A percentile compares a stretch with the other conserved stretches of the same genome.
Conservation (phyloP, 1,140 invertebrate genomes). For the Uloborus diversus region DNA sequence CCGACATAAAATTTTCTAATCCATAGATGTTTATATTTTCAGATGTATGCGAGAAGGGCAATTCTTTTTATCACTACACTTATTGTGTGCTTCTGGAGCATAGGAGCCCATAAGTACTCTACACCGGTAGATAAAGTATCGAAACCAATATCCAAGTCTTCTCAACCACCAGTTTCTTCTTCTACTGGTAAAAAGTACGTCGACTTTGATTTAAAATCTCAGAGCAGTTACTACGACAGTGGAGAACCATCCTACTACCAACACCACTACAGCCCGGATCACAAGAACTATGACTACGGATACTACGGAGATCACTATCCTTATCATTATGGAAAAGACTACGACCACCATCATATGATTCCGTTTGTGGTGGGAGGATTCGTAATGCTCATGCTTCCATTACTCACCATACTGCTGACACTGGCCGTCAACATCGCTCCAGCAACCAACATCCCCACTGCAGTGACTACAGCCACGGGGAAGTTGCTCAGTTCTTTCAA, state of each 20-base stretch:
- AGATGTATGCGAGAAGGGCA: no score
- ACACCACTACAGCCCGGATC: constrained; percentile 1
- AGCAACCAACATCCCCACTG: constrained; percentile 35
- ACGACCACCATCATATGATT: constrained; percentile 20
- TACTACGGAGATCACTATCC: constrained; percentile 23
- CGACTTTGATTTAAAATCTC: constrained; percentile 38
- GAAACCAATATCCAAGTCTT: background rate
- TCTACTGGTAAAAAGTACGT: constrained; percentile 39
- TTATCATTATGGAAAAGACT: constrained; percentile 10
- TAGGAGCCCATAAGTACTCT: constrained; percentile 31
- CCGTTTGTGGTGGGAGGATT: constrained; percentile 35
- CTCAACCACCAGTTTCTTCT: constrained; percentile 12
- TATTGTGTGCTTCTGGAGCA: no score
- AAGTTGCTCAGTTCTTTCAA: constrained; percentile 27
- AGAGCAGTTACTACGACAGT: constrained; percentile 34
- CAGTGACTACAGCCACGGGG: constrained; percentile 37
- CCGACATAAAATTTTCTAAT: no score
- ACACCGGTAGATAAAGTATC: constrained; percentile 11
- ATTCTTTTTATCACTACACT: no score
- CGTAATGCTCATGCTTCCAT: constrained; percentile 14
- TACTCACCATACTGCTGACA: constrained; percentile 36
- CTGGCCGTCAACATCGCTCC: constrained; percentile 47
- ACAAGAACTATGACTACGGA: constrained; percentile 14
- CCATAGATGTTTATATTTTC: no score
- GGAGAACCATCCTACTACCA: constrained; percentile 16